A percentile compares a stretch with the other conserved stretches of the same genome.
These are phyloP conservation scores for Falco rusticolus DNA, from an alignment of 2,797 vertebrate species.

Conservation along the genomic window DNA sequence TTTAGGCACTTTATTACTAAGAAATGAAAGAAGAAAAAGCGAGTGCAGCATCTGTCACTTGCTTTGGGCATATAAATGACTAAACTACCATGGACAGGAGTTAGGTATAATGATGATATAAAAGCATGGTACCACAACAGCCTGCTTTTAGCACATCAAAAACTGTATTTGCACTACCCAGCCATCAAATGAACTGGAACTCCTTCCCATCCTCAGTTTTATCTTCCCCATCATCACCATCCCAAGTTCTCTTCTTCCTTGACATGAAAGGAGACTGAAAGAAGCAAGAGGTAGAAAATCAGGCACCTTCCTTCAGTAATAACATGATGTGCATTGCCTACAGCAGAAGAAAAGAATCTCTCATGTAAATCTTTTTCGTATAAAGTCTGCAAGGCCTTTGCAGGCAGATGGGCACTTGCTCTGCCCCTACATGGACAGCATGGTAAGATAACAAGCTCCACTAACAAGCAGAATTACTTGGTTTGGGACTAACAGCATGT, in stretches of 20 bases:
- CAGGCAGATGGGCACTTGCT: background rate
- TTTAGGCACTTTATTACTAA: background rate
- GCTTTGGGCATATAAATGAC: background rate
- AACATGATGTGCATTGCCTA: background rate
- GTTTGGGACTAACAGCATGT: background rate
- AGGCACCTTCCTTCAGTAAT: background rate
- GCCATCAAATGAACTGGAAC: background rate
- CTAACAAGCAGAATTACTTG: background rate
- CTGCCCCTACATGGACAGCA: background rate
- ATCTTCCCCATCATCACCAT: background rate
- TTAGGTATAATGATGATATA: background rate
- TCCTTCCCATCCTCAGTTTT: background rate
- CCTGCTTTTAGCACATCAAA: background rate
- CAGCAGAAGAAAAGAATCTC: background rate
- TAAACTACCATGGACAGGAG: background rate
- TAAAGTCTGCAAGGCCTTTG: background rate
- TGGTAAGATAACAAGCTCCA: background rate
- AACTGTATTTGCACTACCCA: background rate
- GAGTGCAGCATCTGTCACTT: background rate
- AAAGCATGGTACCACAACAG: background rate
- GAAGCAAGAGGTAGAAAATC: background rate
- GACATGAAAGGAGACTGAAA: background rate
- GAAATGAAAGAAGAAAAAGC: background rate
- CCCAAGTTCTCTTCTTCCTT: background rate
- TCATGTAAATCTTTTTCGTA: background rate